Conservation (phyloP, 2,113 vertebrate genomes). For the Pygathrix nemaeus region DNA sequence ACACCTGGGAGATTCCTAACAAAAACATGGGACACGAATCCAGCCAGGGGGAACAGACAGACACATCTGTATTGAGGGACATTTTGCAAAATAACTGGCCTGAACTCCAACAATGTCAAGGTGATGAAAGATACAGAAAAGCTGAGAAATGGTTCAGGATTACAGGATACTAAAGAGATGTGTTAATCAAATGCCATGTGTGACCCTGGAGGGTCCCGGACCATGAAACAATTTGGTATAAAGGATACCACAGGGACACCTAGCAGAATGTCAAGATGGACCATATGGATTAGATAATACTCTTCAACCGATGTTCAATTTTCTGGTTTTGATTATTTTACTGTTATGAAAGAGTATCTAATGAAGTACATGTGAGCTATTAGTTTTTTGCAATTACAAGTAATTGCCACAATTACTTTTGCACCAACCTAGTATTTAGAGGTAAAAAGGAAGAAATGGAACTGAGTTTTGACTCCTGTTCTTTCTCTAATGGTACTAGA, state of each 20-base stretch:
- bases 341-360: not conserved
- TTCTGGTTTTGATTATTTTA: not conserved
- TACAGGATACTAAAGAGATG: not conserved
- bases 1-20: not conserved
- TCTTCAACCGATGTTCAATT: not conserved
- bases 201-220: not conserved
- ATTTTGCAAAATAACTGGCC: not conserved
- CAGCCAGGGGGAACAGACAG: not conserved
- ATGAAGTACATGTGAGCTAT: not conserved
- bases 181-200: not conserved
- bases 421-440: not conserved
- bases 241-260: not conserved
- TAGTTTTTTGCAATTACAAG: too few relatives aligned
- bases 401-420: too few relatives aligned
- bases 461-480: not conserved
- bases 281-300: not conserved
- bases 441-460: not conserved
- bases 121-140: not conserved
- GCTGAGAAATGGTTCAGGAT: not conserved
- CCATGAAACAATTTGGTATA: not conserved
- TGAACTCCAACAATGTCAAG: not conserved
- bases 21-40: accelerated
- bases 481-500: not conserved
- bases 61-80: not conserved
- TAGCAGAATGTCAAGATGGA: not conserved